These are phyloP conservation scores for Bergia sp. DNA, from an alignment of 92 coral and sea anemone species.

Conservation along the genomic window DNA sequence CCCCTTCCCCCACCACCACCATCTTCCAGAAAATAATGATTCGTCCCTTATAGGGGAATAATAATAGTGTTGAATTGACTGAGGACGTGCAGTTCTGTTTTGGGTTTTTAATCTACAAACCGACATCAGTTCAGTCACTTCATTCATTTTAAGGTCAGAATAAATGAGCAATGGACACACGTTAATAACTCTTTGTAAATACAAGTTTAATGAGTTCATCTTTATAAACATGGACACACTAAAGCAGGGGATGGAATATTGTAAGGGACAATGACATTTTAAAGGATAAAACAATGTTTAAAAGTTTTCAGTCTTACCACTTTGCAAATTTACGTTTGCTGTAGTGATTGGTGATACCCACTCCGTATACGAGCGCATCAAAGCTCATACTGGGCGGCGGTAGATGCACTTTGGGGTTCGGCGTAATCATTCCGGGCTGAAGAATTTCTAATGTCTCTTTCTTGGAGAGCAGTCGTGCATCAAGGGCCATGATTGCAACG, in stretches of 20 bases:
- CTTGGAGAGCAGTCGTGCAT: slow-evolving; percentile 57
- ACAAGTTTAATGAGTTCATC: not conserved
- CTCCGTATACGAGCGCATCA: slow-evolving; percentile 75
- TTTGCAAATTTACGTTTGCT: slow-evolving; percentile 45
- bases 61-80: no score
- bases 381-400: slow-evolving; percentile 75
- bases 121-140: no score
- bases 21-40: no score
- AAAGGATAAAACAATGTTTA: not conserved
- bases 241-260: no score
- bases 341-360: slow-evolving; percentile 35
- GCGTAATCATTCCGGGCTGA: slow-evolving; percentile 78
- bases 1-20: no score
- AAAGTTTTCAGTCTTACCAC: not conserved
- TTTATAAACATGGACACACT: no score
- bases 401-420: slow-evolving; percentile 67
- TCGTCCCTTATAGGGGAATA: no score
- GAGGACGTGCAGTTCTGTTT: no score
- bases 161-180: no score
- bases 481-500: slow-evolving; percentile 78
- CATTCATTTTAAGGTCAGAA: no score
- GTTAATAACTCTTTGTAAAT: not conserved
- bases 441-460: slow-evolving; percentile 63
- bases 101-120: no score
- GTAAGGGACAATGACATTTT: not conserved